phyloP scores from a whole-genome alignment of 2,113 vertebrate genomes.

The Passer domesticus region DNA sequence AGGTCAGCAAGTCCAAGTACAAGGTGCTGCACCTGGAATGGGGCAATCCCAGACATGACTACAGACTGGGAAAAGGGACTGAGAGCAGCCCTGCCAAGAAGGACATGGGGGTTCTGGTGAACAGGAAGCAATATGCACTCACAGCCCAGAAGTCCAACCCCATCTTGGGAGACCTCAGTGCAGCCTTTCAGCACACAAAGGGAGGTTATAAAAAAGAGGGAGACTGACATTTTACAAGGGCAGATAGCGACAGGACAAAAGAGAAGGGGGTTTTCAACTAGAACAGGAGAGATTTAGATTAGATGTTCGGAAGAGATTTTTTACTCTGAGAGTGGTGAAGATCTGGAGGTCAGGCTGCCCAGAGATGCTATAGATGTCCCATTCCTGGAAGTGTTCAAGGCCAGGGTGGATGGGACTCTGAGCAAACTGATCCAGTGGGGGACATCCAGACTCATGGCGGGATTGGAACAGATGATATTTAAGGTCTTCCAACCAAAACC shows the following conservation, averaged over 20 bases:
- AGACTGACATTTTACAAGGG: background rate
- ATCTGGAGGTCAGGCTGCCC: background rate
- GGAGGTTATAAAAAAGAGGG: background rate
- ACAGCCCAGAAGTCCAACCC: background rate
- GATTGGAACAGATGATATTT: background rate
- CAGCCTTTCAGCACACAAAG: background rate
- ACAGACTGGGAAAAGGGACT: background rate
- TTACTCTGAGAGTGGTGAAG: background rate
- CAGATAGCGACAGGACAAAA: background rate
- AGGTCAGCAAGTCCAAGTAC: background rate
- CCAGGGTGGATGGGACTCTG: background rate
- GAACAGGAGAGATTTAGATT: background rate
- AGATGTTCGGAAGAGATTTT: background rate
- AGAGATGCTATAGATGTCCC: background rate
- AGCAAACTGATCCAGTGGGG: background rate
- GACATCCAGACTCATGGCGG: background rate
- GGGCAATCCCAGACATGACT: background rate
- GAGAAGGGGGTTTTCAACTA: background rate
- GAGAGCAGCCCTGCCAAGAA: background rate
- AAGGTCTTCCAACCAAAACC: background rate
- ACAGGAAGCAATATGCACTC: background rate
- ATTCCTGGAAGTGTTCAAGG: background rate
- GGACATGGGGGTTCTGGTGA: background rate
- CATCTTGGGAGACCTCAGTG: background rate
- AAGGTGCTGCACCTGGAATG: background rate